phyloP scores from a whole-genome alignment of 1,140 invertebrate genomes.

The Neuroterus valhalla region DNA sequence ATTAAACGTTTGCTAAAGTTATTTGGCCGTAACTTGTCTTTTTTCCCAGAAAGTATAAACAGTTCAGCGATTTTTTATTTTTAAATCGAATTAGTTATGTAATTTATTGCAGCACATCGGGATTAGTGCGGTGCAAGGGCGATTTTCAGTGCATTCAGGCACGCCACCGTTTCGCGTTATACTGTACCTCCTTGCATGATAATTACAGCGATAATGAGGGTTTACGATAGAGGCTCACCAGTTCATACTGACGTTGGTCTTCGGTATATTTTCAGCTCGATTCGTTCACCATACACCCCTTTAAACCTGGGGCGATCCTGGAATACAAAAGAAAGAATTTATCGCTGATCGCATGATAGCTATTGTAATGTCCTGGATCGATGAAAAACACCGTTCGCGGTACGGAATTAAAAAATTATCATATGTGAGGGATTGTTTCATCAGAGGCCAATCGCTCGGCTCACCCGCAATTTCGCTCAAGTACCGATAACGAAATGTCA shows the following conservation, averaged over 20 bases:
- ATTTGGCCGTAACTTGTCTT: too few species aligned
- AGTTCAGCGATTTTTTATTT: constrained; percentile 30
- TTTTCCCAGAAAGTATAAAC: neutral
- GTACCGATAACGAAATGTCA: neutral
- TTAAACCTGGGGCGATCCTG: constrained; percentile 36
- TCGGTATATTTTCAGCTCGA: constrained; percentile 44
- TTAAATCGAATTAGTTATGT: constrained; percentile 57
- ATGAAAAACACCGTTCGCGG: neutral
- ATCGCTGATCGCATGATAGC: constrained; percentile 46
- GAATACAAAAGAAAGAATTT: constrained; percentile 52
- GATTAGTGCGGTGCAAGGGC: constrained; percentile 50
- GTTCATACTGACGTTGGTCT: constrained; percentile 43
- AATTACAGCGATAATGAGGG: constrained; percentile 68
- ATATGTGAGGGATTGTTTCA: neutral
- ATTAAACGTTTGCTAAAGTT: too few species aligned
- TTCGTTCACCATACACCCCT: constrained; percentile 41
- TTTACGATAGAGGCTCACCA: constrained; percentile 64
- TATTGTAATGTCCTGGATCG: neutral
- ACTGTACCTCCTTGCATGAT: constrained; percentile 60
- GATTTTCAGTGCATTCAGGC: constrained; percentile 56
- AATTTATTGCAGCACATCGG: constrained; percentile 50
- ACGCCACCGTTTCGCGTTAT: constrained; percentile 54
- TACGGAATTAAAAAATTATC: constrained; percentile 15
- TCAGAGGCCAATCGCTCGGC: neutral
- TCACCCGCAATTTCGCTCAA: neutral